Conservation (phyloP, 2,113 vertebrate genomes). For the Brevimyrus niger region DNA sequence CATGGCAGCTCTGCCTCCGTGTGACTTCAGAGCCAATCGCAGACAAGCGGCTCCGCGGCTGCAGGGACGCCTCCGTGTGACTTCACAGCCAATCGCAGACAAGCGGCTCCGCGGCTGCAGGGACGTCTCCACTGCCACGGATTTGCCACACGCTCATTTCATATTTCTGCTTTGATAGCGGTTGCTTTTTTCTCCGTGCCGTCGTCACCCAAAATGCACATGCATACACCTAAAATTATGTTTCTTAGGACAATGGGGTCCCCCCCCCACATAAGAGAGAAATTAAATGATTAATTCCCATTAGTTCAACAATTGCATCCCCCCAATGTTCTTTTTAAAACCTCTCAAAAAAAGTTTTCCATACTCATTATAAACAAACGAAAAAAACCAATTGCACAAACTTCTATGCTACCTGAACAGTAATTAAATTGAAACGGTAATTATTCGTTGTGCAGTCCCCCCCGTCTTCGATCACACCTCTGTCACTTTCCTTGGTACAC, state of each 20-base stretch:
- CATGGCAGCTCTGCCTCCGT: slow-evolving; percentile 49
- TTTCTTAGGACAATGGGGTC: background rate
- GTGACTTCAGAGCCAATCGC: slow-evolving; percentile 54
- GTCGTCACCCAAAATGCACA: slow-evolving; percentile 21
- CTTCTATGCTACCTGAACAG: background rate
- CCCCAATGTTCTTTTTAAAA: background rate
- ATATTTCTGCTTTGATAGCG: slow-evolving; percentile 32
- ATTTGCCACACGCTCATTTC: slow-evolving; percentile 31
- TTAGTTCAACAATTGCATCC: background rate
- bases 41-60: slow-evolving; percentile 36
- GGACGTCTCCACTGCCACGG: slow-evolving; percentile 26
- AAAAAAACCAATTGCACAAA: background rate
- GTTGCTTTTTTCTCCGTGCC: slow-evolving; percentile 35
- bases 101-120: slow-evolving; percentile 35
- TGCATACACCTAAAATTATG: background rate
- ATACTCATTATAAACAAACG: background rate
- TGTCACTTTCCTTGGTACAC: background rate
- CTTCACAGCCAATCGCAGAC: slow-evolving; percentile 54
- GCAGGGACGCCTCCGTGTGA: slow-evolving; percentile 43
- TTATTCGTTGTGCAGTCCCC: background rate
- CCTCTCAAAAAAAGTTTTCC: background rate
- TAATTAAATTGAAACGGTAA: background rate
- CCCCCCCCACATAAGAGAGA: background rate
- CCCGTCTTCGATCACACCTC: slow-evolving; percentile 18
- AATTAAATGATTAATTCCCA: background rate